A percentile compares a stretch with the other conserved stretches of the same genome.
These are phyloP conservation scores for Lagenorhynchus albirostris DNA, from an alignment of 2,113 vertebrate genomes.

Conservation along the genomic window DNA sequence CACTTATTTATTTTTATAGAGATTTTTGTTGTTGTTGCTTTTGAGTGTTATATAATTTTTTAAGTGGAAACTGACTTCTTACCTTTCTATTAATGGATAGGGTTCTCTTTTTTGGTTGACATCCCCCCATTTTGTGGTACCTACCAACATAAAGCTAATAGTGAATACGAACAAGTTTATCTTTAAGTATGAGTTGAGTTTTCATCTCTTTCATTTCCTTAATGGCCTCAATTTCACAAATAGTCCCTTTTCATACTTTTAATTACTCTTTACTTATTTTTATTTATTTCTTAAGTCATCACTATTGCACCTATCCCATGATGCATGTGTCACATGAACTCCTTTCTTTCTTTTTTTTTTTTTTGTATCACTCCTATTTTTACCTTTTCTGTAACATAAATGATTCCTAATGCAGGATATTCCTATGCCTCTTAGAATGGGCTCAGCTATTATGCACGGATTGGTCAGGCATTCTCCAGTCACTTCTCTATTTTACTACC, in stretches of 20 bases:
- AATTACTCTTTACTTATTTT: not conserved
- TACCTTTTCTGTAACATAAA: not conserved
- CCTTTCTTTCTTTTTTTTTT: not conserved
- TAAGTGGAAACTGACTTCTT: not conserved
- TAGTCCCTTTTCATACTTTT: not conserved
- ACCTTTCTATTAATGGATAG: not conserved
- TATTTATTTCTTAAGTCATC: not conserved
- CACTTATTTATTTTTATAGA: not conserved
- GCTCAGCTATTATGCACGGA: not conserved
- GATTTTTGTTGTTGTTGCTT: not conserved
- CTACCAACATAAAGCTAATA: not conserved
- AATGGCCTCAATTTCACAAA: not conserved
- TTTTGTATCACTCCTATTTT: not conserved
- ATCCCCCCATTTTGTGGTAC: not conserved
- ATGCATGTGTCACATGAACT: not conserved
- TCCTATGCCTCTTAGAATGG: not conserved
- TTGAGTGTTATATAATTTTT: not conserved
- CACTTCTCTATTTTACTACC: not conserved
- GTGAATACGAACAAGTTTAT: not conserved
- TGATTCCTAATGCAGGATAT: not conserved
- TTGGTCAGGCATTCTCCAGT: not conserved
- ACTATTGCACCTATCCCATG: not conserved
- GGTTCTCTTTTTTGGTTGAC: not conserved
- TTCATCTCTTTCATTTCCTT: constrained; percentile 3
- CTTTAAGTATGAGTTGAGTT: not conserved